Conservation (phyloP, 64 coral and sea anemone genomes). For the Montipora sp. region DNA sequence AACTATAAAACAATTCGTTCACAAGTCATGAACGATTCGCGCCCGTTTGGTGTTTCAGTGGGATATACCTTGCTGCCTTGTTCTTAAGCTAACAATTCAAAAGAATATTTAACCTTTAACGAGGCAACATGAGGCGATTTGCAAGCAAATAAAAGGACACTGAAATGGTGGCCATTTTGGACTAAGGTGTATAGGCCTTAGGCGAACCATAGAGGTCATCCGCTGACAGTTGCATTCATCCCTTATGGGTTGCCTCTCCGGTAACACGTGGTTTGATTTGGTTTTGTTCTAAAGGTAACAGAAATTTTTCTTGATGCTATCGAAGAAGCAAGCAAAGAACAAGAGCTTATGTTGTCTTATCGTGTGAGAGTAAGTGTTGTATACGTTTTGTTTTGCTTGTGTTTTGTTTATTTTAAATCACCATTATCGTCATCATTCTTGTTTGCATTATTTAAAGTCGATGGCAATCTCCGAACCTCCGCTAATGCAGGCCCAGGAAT, state of each 20-base stretch:
- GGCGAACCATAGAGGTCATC: no score
- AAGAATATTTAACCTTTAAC: no score
- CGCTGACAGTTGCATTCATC: no score
- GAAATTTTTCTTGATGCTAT: constrained; percentile 53
- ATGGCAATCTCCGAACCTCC: neutral
- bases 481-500: constrained; percentile 19
- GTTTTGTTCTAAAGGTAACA: constrained; percentile 6
- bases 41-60: neutral
- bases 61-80: neutral
- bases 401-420: neutral
- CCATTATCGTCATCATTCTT: neutral
- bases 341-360: constrained; percentile 19
- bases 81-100: no score
- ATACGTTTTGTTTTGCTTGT: neutral
- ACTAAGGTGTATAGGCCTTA: no score
- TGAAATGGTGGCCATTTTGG: no score
- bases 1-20: no score
- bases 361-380: neutral
- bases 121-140: no score
- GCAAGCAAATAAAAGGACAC: no score
- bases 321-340: constrained; percentile 22
- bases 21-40: no score
- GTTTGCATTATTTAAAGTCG: constrained; percentile 10
- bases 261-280: neutral
- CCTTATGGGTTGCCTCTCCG: neutral